These are phyloP conservation scores for Chaetoderma sp. DNA, from an alignment of 2,888 invertebrate species.

Conservation along the genomic window DNA sequence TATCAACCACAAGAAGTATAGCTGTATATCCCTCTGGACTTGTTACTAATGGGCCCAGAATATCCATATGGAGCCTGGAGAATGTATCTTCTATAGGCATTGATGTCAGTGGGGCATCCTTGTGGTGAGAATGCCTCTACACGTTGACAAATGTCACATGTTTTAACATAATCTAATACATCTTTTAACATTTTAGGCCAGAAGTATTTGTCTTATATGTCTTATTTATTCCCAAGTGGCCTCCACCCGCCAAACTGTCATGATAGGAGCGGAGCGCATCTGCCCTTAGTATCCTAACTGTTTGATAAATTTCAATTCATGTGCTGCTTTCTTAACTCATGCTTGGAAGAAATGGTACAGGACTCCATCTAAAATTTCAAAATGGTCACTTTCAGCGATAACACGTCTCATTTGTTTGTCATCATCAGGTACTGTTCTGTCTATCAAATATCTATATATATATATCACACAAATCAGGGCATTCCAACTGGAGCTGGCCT, in stretches of 20 bases:
- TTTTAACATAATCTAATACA: constrained; percentile 18
- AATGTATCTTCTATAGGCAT: constrained; percentile 27
- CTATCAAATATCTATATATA: not conserved
- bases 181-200: constrained; percentile 24
- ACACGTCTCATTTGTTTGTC: constrained; percentile 1
- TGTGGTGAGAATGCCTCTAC: not conserved
- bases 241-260: constrained; percentile 20
- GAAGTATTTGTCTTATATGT: constrained; percentile 21
- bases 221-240: constrained; percentile 18
- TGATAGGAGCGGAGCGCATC: constrained; percentile 20
- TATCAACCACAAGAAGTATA: constrained; percentile 34
- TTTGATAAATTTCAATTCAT: not conserved
- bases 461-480: constrained; percentile 13
- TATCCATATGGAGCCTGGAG: constrained; percentile 31
- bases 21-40: constrained; percentile 76
- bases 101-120: constrained; percentile 11
- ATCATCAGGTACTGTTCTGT: constrained; percentile 4
- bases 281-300: not conserved
- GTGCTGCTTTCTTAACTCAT: constrained; percentile 3
- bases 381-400: not conserved
- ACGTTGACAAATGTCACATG: constrained; percentile 24
- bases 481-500: constrained; percentile 4
- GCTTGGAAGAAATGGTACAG: constrained; percentile 26
- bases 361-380: constrained; percentile 17
- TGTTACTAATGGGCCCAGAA: constrained; percentile 32